Conservation (phyloP, 2,888 invertebrate genomes). For the Watsonalla binaria region DNA sequence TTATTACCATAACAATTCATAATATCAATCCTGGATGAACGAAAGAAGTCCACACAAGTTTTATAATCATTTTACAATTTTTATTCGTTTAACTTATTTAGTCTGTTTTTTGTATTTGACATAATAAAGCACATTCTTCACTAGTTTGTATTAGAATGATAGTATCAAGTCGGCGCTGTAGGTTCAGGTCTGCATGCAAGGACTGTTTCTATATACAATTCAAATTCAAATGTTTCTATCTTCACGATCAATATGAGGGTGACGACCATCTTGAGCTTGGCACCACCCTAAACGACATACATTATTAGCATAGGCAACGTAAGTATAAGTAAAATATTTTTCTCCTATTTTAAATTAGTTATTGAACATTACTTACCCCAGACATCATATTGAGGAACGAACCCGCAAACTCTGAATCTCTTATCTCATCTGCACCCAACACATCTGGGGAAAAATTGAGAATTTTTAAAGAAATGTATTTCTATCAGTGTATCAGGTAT, state of each 20-base stretch:
- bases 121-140: slow-evolving; percentile 1
- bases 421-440: slow-evolving; percentile 29
- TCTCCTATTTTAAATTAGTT: no score
- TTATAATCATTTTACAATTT: slow-evolving; percentile 11
- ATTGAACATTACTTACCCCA: slow-evolving; percentile 42
- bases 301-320: no score
- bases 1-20: slow-evolving; percentile 7
- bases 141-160: not conserved
- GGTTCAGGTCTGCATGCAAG: slow-evolving; percentile 36
- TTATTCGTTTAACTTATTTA: not conserved
- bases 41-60: not conserved
- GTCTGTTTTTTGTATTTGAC: slow-evolving; percentile 5
- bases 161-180: slow-evolving; percentile 31
- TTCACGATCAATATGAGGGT: slow-evolving; percentile 9
- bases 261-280: slow-evolving; percentile 6
- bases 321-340: no score
- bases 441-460: slow-evolving; percentile 24
- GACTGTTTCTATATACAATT: slow-evolving; percentile 42
- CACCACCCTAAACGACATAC: slow-evolving; percentile 7
- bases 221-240: slow-evolving; percentile 7
- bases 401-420: slow-evolving; percentile 44
- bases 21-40: not conserved
- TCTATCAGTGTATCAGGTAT: no score
- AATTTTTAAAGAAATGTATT: not conserved
- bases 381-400: slow-evolving; percentile 63